Base-by-base conservation (phyloP, 2,888 invertebrate species). In the Catocala fraxini region DNA sequence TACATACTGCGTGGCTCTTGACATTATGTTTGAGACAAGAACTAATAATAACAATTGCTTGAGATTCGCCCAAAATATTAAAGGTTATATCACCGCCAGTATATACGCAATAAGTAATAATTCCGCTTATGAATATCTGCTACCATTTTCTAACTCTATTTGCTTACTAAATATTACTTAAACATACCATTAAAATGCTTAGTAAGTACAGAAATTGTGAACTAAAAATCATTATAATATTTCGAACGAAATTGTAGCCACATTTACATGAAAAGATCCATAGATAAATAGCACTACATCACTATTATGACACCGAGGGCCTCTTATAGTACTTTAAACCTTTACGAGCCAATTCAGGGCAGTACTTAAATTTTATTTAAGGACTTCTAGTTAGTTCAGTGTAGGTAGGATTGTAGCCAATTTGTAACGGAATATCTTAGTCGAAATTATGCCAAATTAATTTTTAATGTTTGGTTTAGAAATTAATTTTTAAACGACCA, bases 321-420 rank as follows among this genome's bases (percentile, higher is more conserved):
- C 56, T 25, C 59, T 68, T 56, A 73, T 60, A 71, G 71, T 71
- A 66, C 75, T 68, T 65, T 69, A 72, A 75, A 66, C 73, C 61
- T 69, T 81, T 71, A 71, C 58, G 68, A 72, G 60, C 46, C 56
- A 54, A 59, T 67, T 65, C 62, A 64, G 35, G n/a, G 68, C 70
- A 71, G 67, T 70, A 56, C 68, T 76, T 71, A 68, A 72, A 75
- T 79, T 73, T 81, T 81, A 79, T 79, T 72, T 66, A 51, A 70
- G 67, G 64, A 71, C 65, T 64, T 57, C 68, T 9, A 60, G 47
- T 63, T 9, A 60, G 47, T 63, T 54, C 56, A 63, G 60, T 62
- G 55, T 63, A 54, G 59, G 56, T 51, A 56, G 53, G 45, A 51
- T 51, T 57, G 45, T 47, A 56, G 59, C 60, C 63, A 77, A 69